A percentile compares a stretch with the other conserved stretches of the same genome.
These are phyloP conservation scores for Actinopyga echinites DNA, from an alignment of 53 echinoderm and acorn worm genomes.

Conservation along the genomic window DNA sequence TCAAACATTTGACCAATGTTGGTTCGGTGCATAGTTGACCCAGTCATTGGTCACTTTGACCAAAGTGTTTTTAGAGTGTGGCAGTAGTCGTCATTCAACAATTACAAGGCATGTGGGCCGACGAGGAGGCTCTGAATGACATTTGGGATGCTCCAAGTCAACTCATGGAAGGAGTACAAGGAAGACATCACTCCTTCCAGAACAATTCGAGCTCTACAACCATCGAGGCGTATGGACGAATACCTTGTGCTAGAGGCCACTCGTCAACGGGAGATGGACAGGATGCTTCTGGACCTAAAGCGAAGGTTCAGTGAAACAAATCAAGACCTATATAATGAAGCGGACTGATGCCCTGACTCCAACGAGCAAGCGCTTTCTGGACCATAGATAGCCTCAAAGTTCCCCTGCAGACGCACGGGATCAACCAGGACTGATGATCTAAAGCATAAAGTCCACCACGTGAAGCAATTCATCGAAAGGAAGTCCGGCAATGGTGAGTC, in stretches of 20 bases:
- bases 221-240: neutral
- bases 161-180: neutral
- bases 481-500: neutral
- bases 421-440: neutral
- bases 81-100: neutral
- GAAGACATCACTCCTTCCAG: neutral
- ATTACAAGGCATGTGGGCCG: no score
- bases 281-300: no score
- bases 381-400: neutral
- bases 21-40: no score
- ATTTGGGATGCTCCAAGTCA: neutral
- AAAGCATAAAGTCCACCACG: neutral
- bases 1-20: no score
- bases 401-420: neutral
- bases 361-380: neutral
- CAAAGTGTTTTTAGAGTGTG: no score
- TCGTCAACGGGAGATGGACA: no score
- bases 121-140: no score
- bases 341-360: slow-evolving; percentile 3
- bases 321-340: neutral
- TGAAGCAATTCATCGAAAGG: neutral
- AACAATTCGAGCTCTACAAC: neutral
- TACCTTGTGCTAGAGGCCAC: neutral
- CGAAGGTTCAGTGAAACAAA: neutral
- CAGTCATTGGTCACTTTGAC: no score